phyloP scores from a whole-genome alignment of 2,113 vertebrate genomes.

The Phylloscopus trochiloides region DNA sequence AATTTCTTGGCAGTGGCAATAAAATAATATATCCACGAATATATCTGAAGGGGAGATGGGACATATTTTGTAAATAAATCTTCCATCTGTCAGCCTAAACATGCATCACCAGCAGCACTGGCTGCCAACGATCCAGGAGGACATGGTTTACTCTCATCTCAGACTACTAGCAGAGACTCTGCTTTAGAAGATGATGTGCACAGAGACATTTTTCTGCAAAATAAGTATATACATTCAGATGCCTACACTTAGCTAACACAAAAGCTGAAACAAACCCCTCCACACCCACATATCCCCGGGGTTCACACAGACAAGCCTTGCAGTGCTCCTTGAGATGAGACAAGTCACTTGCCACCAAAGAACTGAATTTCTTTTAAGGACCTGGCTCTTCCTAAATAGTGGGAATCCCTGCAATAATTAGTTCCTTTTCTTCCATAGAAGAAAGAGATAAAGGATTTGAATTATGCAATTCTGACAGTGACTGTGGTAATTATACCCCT shows the following conservation, averaged over 20 bases:
- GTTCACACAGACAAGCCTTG: background rate
- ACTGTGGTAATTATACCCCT: background rate
- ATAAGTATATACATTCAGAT: background rate
- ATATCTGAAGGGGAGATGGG: background rate
- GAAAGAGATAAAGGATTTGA: background rate
- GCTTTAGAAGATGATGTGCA: background rate
- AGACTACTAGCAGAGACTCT: background rate
- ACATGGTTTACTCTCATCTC: background rate
- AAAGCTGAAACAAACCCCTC: background rate
- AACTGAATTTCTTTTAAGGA: background rate
- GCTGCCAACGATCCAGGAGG: background rate
- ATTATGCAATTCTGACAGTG: background rate
- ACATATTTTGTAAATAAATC: background rate
- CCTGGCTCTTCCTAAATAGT: background rate
- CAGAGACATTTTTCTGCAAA: background rate
- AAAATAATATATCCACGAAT: background rate
- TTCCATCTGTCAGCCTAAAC: background rate
- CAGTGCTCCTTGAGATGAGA: background rate
- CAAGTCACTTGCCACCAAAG: background rate
- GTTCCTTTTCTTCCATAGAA: background rate
- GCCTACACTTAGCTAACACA: background rate
- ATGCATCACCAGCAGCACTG: background rate
- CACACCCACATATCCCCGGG: rapidly evolving
- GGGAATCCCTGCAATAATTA: background rate
- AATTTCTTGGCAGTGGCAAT: background rate